Evolutionary conservation across 1,140 invertebrate genomes (phyloP).

Genomic region (Drosophila simulans): DNA sequence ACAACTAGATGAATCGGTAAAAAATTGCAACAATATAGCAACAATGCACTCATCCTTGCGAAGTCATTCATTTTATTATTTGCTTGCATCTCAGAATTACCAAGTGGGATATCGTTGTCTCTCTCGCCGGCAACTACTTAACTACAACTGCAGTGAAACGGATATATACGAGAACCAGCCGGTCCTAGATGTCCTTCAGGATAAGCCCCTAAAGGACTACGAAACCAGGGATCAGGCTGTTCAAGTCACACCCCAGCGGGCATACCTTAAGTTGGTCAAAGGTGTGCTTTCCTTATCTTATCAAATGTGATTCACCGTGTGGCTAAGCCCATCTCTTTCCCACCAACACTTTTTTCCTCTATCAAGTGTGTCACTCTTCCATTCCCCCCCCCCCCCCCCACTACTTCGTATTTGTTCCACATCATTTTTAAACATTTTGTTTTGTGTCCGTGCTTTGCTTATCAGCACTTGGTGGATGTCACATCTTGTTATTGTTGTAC

Average conservation of each 20-base stretch:
- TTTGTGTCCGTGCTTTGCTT: constrained; percentile 34
- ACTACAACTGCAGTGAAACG: constrained; percentile 56
- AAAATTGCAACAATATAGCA: no score
- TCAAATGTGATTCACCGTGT: constrained; percentile 35
- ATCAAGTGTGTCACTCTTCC: constrained; percentile 27
- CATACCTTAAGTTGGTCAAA: constrained; percentile 86
- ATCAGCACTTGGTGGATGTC: constrained; percentile 50
- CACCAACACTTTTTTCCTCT: background rate
- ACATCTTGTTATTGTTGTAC: constrained; percentile 36
- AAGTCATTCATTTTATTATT: background rate
- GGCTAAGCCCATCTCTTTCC: background rate
- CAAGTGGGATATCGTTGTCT: constrained; percentile 64
- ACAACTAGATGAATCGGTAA: background rate
- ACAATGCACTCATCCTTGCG: background rate
- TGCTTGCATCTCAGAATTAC: constrained; percentile 41
- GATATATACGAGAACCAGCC: constrained; percentile 75
- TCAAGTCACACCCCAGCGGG: constrained; percentile 87
- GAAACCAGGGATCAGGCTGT: constrained; percentile 84
- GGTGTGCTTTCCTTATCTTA: constrained; percentile 51
- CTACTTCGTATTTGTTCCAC: constrained; percentile 57
- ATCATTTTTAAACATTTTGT: constrained; percentile 54
- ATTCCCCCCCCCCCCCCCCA: constrained; percentile 8
- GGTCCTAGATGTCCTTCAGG: constrained; percentile 55
- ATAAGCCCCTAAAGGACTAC: constrained; percentile 84
- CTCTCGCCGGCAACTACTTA: constrained; percentile 48